These are phyloP conservation scores for Muricea muricata DNA, from an alignment of 92 coral and sea anemone species.

Conservation along the genomic window DNA sequence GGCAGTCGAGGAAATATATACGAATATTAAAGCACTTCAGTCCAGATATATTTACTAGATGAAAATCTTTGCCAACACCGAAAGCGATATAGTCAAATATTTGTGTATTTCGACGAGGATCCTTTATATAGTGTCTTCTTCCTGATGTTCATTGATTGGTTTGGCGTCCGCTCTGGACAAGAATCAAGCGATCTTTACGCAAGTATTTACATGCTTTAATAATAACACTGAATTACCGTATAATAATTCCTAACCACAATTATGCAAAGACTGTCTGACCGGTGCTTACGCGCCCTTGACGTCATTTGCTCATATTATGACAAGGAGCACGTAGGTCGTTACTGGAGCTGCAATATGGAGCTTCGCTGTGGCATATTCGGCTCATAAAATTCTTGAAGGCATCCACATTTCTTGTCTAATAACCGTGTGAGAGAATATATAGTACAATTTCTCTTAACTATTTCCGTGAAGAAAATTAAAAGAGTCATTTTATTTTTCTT, in stretches of 20 bases:
- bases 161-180: not conserved
- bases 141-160: not conserved
- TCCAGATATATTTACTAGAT: not conserved
- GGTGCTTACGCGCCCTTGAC: slow-evolving; percentile 21
- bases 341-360: too few relatives aligned
- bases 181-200: not conserved
- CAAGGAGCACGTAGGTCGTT: not conserved
- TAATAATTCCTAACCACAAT: slow-evolving; percentile 35
- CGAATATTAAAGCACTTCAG: not conserved
- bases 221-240: not conserved
- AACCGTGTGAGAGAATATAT: too few relatives aligned
- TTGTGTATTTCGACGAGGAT: not conserved
- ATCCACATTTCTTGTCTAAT: too few relatives aligned
- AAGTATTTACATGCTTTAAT: not conserved
- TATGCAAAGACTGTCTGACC: slow-evolving; percentile 8
- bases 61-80: not conserved
- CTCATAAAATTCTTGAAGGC: too few relatives aligned
- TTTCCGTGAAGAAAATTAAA: too few relatives aligned
- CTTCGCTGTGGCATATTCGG: too few relatives aligned
- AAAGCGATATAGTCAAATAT: not conserved
- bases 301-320: not conserved
- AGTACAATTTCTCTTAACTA: too few relatives aligned
- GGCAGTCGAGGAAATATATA: not conserved
- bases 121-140: not conserved
- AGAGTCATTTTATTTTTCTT: too few relatives aligned